phyloP scores from a whole-genome alignment of 2,113 vertebrate species.

The Protobothrops flavoviridis region DNA sequence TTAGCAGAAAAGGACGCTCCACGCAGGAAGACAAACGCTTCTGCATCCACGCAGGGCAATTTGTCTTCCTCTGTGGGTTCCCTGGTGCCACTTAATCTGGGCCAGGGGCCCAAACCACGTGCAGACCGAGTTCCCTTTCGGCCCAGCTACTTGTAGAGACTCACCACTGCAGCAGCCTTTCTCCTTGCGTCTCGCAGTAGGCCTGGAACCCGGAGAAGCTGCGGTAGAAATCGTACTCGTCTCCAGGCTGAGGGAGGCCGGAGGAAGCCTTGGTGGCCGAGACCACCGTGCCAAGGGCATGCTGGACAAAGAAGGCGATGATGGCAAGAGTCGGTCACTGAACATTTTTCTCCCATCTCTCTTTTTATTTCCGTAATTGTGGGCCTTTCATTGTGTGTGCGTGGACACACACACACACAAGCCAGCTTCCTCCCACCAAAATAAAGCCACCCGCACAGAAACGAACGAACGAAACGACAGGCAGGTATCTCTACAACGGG shows the following conservation, averaged over 20 bases:
- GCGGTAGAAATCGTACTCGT: constrained; percentile 93
- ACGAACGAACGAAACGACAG: no score
- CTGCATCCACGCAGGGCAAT: neutral
- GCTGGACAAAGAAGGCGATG: constrained; percentile 62
- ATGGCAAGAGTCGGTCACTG: no score
- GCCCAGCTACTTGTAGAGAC: constrained; percentile 10
- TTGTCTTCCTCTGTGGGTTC: neutral
- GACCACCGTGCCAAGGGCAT: constrained; percentile 85
- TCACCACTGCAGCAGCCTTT: constrained; percentile 84
- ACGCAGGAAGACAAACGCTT: neutral
- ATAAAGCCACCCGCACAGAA: no score
- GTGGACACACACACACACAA: neutral
- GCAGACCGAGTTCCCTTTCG: neutral
- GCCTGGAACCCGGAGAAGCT: constrained; percentile 90
- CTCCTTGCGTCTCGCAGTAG: constrained; percentile 85
- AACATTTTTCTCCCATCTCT: neutral
- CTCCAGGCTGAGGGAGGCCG: constrained; percentile 83
- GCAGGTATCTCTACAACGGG: no score
- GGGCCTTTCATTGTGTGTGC: neutral
- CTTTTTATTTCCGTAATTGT: neutral
- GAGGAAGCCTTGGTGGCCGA: constrained; percentile 88
- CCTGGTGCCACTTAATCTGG: fast-evolving
- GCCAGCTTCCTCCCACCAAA: neutral
- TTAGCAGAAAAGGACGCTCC: neutral
- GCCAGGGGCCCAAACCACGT: no score